Evolutionary conservation across 2,797 vertebrate species (phyloP).

Genomic region (Taenioides sp.): DNA sequence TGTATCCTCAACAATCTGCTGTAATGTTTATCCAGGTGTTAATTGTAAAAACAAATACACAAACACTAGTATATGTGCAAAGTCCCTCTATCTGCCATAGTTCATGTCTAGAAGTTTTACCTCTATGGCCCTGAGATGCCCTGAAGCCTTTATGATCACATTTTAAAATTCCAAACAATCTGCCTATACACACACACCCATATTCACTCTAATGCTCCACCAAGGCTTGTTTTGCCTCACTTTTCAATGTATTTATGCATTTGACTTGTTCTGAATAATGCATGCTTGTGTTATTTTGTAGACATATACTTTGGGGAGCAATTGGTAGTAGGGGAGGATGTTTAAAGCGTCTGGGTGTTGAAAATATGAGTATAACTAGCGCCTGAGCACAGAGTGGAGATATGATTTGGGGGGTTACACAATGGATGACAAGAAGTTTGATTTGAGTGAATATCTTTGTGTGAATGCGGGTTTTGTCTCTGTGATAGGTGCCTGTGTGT

Average conservation of each 20-base stretch:
- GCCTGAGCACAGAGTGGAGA: slow-evolving; percentile 37
- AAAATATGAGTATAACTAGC: slow-evolving; percentile 48
- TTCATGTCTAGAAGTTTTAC: neutral
- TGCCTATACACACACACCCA: slow-evolving; percentile 2
- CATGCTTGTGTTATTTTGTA: slow-evolving; percentile 65
- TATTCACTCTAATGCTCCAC: slow-evolving; percentile 33
- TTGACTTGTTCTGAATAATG: slow-evolving; percentile 73
- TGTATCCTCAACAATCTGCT: neutral
- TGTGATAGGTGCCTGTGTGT: slow-evolving; percentile 2
- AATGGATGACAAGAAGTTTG: slow-evolving; percentile 17
- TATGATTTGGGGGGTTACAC: slow-evolving; percentile 31
- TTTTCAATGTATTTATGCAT: slow-evolving; percentile 76
- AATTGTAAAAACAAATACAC: neutral
- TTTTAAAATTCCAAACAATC: neutral
- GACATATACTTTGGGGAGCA: slow-evolving; percentile 29
- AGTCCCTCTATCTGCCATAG: neutral
- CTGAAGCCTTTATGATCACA: neutral
- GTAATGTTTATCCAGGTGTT: neutral
- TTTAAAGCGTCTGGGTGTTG: slow-evolving; percentile 39
- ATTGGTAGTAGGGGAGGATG: slow-evolving; percentile 41
- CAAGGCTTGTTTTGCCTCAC: slow-evolving; percentile 62
- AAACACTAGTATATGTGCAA: neutral
- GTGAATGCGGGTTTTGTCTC: slow-evolving; percentile 1
- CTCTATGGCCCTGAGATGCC: neutral
- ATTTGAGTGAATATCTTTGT: slow-evolving; percentile 30